phyloP scores from a whole-genome alignment of 2,797 vertebrate genomes.

The Sternotherus odoratus region DNA sequence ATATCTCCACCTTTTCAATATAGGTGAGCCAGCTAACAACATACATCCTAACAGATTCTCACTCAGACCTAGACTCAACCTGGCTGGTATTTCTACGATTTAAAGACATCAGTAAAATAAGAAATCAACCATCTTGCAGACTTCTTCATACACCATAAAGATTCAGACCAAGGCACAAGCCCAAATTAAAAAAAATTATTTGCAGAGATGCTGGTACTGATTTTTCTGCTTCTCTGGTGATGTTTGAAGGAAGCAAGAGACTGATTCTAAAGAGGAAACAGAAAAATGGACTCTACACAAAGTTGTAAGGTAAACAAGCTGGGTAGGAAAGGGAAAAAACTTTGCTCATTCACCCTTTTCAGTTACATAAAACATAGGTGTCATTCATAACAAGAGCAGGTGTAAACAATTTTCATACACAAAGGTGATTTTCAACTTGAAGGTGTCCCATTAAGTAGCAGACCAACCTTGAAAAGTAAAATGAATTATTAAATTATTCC shows the following conservation, averaged over 20 bases:
- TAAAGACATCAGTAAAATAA: not conserved
- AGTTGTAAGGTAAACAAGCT: not conserved
- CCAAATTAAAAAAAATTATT: too few relatives aligned
- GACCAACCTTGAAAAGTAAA: not conserved
- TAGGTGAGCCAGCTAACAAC: not conserved
- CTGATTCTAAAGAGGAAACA: accelerated
- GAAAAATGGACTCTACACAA: not conserved
- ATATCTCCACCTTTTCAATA: not conserved
- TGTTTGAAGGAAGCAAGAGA: not conserved
- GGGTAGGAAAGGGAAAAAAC: not conserved
- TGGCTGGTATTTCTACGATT: accelerated
- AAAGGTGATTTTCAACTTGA: not conserved
- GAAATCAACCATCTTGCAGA: not conserved
- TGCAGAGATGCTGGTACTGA: too few relatives aligned
- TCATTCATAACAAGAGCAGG: accelerated
- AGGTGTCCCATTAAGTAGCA: not conserved
- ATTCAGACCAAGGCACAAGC: not conserved
- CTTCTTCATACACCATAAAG: not conserved
- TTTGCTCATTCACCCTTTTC: not conserved
- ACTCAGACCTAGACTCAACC: not conserved
- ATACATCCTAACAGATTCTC: not conserved
- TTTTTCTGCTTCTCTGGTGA: not conserved
- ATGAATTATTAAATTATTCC: not conserved
- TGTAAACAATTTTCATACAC: not conserved
- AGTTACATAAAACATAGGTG: accelerated